phyloP scores from a whole-genome alignment of 2,888 invertebrate genomes.

The Priocnemis perturbator region DNA sequence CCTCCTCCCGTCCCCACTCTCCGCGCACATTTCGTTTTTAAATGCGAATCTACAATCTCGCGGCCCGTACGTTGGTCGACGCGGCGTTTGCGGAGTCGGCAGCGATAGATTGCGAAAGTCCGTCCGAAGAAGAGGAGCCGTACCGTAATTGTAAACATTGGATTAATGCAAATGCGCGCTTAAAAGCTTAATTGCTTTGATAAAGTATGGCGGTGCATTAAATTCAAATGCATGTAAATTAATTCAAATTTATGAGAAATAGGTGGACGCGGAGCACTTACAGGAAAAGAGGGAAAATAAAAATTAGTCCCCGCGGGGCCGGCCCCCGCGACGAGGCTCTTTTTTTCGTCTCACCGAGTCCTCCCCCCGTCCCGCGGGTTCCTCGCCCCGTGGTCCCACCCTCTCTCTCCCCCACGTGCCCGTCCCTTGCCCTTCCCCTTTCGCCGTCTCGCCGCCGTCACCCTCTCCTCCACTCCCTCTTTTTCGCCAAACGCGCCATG shows the following conservation, averaged over 20 bases:
- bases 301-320: constrained; percentile 73
- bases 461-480: constrained; percentile 35
- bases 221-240: constrained; percentile 76
- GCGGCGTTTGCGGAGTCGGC: too few relatives aligned
- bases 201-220: constrained; percentile 75
- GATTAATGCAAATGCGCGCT: constrained; percentile 76
- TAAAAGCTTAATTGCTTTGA: constrained; percentile 76
- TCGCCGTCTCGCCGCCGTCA: constrained; percentile 18
- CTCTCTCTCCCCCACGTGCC: not conserved
- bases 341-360: constrained; percentile 54
- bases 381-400: constrained; percentile 14
- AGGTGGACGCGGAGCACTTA: constrained; percentile 75
- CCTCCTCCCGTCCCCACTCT: not conserved
- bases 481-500: constrained; percentile 59
- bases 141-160: constrained; percentile 75
- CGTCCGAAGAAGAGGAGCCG: constrained; percentile 37
- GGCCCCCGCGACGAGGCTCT: constrained; percentile 69
- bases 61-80: not conserved
- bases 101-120: constrained; percentile 1
- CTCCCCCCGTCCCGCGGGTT: constrained; percentile 17
- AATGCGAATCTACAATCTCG: not conserved
- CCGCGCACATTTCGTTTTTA: not conserved
- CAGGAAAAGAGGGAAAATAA: constrained; percentile 73
- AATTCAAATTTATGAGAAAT: constrained; percentile 76
- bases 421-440: constrained; percentile 25